Evolutionary conservation across 2,888 invertebrate species (phyloP).

Genomic region (Atherix ibis): DNA sequence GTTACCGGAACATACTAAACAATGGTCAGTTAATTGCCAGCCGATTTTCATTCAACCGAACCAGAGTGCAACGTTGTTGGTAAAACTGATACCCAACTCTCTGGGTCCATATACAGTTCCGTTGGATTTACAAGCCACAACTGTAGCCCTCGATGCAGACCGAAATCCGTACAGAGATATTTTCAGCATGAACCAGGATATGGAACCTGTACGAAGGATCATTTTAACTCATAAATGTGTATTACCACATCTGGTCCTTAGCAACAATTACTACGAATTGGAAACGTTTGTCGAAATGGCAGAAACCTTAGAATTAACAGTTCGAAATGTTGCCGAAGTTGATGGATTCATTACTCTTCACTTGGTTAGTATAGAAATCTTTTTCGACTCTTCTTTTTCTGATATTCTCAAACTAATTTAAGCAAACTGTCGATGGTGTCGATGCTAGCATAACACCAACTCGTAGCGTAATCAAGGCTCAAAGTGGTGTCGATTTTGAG

Average conservation of each 20-base stretch:
- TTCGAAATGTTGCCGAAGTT: slow-evolving; percentile 17
- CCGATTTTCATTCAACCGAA: slow-evolving; percentile 22
- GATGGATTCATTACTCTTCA: slow-evolving; percentile 24
- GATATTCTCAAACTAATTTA: no score
- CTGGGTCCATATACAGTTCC: slow-evolving; percentile 18
- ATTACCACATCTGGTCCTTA: slow-evolving; percentile 1
- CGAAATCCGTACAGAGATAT: slow-evolving; percentile 9
- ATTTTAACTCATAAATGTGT: slow-evolving; percentile 6
- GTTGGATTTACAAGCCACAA: slow-evolving; percentile 20
- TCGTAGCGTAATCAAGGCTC: slow-evolving; percentile 4
- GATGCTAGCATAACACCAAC: not conserved
- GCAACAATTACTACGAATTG: slow-evolving; percentile 13
- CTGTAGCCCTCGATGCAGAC: slow-evolving; percentile 5
- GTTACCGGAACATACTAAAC: slow-evolving; percentile 22
- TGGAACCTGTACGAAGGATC: slow-evolving; percentile 18
- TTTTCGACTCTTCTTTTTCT: no score
- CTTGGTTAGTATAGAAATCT: no score
- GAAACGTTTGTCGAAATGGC: slow-evolving; percentile 19
- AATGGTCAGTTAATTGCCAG: slow-evolving; percentile 22
- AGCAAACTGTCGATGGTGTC: not conserved
- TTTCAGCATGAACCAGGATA: slow-evolving; percentile 14
- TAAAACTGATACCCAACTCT: slow-evolving; percentile 22
- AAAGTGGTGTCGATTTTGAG: slow-evolving; percentile 10
- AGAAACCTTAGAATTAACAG: slow-evolving; percentile 18
- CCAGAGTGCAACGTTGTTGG: slow-evolving; percentile 19